Percentiles rank a stretch among this genome's conserved stretches.
Conservation (phyloP, 1,140 invertebrate species). For the Aphidius ervi region DNA sequence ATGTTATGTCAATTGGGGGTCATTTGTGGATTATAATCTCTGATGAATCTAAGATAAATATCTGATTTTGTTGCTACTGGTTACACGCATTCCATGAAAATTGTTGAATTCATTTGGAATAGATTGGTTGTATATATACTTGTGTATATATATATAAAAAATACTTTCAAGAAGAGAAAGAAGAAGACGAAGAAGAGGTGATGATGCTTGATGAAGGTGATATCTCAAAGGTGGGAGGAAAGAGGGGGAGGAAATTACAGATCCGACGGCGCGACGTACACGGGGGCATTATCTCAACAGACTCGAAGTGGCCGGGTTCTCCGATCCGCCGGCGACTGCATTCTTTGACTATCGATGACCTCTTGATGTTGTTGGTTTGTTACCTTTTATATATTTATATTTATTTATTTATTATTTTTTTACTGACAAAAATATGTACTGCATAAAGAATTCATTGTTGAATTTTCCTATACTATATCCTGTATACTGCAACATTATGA, state of each 20-base stretch:
- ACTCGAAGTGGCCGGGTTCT: slow-evolving; percentile 1
- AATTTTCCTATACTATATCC: neutral
- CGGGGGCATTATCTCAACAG: slow-evolving; percentile 8
- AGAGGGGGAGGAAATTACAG: neutral
- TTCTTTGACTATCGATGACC: slow-evolving; percentile 18
- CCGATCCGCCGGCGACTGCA: slow-evolving; percentile 17
- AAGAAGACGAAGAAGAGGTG: neutral
- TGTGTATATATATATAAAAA: neutral
- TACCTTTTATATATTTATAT: neutral
- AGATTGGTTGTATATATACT: too few species aligned
- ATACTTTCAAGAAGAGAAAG: neutral
- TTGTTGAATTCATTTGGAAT: slow-evolving; percentile 1
- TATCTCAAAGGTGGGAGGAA: too few species aligned
- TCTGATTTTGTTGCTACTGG: slow-evolving; percentile 1
- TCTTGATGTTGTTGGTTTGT: neutral
- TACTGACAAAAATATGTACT: too few species aligned
- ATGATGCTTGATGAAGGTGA: neutral
- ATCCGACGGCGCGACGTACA: neutral
- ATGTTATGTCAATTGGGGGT: too few species aligned
- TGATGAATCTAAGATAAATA: slow-evolving; percentile 5
- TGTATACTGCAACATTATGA: too few species aligned
- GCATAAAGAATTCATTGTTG: neutral
- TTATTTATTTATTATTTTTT: neutral
- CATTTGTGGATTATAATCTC: too few species aligned
- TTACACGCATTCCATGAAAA: slow-evolving; percentile 5